Evolutionary conservation across 2,888 invertebrate genomes (phyloP).

Genomic region (Cylloceria caligata): DNA sequence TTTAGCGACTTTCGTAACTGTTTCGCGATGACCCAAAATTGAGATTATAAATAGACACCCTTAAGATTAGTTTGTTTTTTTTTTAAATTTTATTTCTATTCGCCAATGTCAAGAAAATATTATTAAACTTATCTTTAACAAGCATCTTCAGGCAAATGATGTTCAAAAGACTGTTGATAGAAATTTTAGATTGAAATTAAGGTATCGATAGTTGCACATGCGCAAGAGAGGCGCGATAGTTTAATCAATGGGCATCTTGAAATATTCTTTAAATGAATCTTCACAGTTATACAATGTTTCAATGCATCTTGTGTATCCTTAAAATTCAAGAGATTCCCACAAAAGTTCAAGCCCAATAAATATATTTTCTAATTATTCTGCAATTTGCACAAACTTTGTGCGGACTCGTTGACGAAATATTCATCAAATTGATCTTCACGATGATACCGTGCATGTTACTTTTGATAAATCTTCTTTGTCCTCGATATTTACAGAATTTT

Average conservation of each 20-base stretch:
- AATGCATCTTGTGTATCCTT: too few relatives aligned
- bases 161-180: neutral
- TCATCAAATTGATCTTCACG: too few relatives aligned
- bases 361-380: too few relatives aligned
- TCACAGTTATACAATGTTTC: too few relatives aligned
- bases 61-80: neutral
- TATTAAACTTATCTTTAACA: neutral
- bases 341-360: too few relatives aligned
- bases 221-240: neutral
- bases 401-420: too few relatives aligned
- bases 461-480: too few relatives aligned
- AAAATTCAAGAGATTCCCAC: too few relatives aligned
- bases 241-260: too few relatives aligned
- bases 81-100: neutral
- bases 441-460: too few relatives aligned
- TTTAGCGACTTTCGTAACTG: constrained; percentile 13
- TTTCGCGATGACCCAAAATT: constrained; percentile 45
- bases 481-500: neutral
- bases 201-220: neutral
- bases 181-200: neutral
- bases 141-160: neutral
- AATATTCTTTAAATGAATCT: too few relatives aligned
- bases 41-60: constrained; percentile 37
- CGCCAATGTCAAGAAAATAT: neutral
- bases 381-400: too few relatives aligned